phyloP scores from a whole-genome alignment of 37 sponge, comb jelly and placozoan genomes.

The Haliclona indistincta region DNA sequence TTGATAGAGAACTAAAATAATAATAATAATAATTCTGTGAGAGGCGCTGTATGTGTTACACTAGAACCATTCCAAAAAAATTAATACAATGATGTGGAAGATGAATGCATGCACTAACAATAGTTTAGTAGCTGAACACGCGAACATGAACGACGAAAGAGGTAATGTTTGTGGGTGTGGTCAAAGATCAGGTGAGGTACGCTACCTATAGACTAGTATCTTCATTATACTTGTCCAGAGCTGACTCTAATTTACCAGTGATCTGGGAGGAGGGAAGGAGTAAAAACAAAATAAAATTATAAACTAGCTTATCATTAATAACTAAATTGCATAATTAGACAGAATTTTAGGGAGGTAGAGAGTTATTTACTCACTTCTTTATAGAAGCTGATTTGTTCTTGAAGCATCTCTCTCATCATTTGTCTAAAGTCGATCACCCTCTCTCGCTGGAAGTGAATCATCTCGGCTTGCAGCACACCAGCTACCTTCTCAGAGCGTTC shows the following conservation, averaged over 20 bases:
- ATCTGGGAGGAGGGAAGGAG: slow-evolving; percentile 28
- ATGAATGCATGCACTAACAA: too few species aligned
- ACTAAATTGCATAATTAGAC: neutral
- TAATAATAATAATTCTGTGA: too few species aligned
- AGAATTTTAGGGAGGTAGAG: neutral
- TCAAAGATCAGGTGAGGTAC: too few species aligned
- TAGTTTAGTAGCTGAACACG: too few species aligned
- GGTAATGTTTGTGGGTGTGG: too few species aligned
- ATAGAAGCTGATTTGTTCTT: slow-evolving; percentile 85
- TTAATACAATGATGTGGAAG: too few species aligned
- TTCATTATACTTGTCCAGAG: slow-evolving; percentile 17
- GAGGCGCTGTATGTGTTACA: too few species aligned
- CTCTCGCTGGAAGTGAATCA: slow-evolving; percentile 89
- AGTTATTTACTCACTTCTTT: slow-evolving; percentile 48
- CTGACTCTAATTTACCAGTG: slow-evolving; percentile 35
- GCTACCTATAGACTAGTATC: slow-evolving; percentile 46
- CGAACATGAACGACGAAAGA: too few species aligned
- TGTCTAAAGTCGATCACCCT: slow-evolving; percentile 82
- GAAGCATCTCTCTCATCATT: slow-evolving; percentile 73
- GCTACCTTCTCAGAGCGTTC: slow-evolving; percentile 48
- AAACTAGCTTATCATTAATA: neutral
- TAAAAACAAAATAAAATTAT: neutral
- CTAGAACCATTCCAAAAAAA: too few species aligned
- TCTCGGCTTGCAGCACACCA: slow-evolving; percentile 67
- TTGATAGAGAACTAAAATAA: too few species aligned